Percentiles rank a stretch among this genome's conserved stretches.
phyloP scores from a whole-genome alignment of 2,888 invertebrate species.

The Hybos culiciformis region DNA sequence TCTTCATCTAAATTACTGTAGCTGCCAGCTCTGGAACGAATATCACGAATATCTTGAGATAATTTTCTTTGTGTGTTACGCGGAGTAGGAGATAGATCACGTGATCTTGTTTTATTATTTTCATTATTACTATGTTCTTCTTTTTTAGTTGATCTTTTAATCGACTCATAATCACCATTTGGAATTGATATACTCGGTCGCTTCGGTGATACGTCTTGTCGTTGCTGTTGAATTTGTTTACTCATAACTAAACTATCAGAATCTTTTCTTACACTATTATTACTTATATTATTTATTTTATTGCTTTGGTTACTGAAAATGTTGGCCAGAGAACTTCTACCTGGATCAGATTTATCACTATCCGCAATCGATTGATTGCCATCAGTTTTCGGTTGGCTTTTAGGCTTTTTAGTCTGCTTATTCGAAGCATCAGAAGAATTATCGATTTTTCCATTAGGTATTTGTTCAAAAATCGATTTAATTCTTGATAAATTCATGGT shows the following conservation, averaged over 20 bases:
- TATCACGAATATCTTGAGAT: constrained; percentile 26
- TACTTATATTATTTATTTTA: background rate
- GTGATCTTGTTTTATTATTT: constrained; percentile 20
- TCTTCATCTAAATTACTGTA: constrained; percentile 31
- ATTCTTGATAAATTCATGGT: too few species aligned
- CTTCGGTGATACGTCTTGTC: constrained; percentile 5
- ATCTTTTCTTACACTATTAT: background rate
- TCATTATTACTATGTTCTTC: constrained; percentile 22
- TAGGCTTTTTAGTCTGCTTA: too few species aligned
- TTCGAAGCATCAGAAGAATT: too few species aligned
- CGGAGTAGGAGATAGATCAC: constrained; percentile 32
- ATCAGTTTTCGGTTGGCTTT: too few species aligned
- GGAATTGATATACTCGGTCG: constrained; percentile 13
- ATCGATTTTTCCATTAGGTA: too few species aligned
- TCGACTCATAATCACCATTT: constrained; percentile 13
- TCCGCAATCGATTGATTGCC: too few species aligned
- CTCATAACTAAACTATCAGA: background rate
- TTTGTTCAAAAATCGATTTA: too few species aligned
- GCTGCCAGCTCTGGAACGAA: constrained; percentile 32
- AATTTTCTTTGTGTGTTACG: constrained; percentile 29
- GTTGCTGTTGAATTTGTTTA: constrained; percentile 4
- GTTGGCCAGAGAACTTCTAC: background rate
- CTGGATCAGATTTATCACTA: too few species aligned
- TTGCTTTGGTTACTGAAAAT: too few species aligned
- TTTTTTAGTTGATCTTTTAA: constrained; percentile 16